A percentile compares a stretch with the other conserved stretches of the same genome.
These are phyloP conservation scores for Telenomus remus DNA, from an alignment of 1,140 invertebrate species.

Conservation along the genomic window DNA sequence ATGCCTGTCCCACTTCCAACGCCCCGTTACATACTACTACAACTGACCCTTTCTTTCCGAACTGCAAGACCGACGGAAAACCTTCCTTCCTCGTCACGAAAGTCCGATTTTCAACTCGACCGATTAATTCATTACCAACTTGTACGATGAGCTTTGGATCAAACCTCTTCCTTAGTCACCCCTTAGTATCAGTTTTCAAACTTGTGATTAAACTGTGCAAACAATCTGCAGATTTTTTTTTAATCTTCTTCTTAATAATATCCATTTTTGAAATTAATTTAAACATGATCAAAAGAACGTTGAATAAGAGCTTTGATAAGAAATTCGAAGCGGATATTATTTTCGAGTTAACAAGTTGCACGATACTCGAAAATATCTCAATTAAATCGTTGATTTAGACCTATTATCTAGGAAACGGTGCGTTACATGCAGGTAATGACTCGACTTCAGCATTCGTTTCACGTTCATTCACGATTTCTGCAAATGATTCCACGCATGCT, in stretches of 20 bases:
- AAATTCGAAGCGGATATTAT: no score
- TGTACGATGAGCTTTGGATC: neutral
- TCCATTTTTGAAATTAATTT: neutral
- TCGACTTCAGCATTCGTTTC: constrained; percentile 15
- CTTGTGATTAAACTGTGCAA: no score
- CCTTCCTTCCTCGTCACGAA: constrained; percentile 7
- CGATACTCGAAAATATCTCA: constrained; percentile 2
- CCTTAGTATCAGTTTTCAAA: no score
- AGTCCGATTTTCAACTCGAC: constrained; percentile 19
- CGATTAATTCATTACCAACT: constrained; percentile 39
- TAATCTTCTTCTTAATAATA: no score
- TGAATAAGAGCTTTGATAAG: no score
- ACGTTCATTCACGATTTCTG: constrained; percentile 39
- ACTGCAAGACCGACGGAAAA: constrained; percentile 4
- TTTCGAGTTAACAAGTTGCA: neutral
- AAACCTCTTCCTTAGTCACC: no score
- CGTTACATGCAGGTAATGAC: neutral
- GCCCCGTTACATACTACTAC: constrained; percentile 31
- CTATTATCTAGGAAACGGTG: no score
- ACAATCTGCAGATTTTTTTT: no score
- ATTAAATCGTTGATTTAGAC: no score
- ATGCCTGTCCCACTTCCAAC: constrained; percentile 68
- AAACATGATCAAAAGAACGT: no score
- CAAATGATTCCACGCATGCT: constrained; percentile 40
- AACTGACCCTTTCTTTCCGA: constrained; percentile 3